Evolutionary conservation across 2,888 invertebrate species (phyloP), one percentile per base, ranked within the genome.

Genomic region (Acronicta aceris): DNA sequence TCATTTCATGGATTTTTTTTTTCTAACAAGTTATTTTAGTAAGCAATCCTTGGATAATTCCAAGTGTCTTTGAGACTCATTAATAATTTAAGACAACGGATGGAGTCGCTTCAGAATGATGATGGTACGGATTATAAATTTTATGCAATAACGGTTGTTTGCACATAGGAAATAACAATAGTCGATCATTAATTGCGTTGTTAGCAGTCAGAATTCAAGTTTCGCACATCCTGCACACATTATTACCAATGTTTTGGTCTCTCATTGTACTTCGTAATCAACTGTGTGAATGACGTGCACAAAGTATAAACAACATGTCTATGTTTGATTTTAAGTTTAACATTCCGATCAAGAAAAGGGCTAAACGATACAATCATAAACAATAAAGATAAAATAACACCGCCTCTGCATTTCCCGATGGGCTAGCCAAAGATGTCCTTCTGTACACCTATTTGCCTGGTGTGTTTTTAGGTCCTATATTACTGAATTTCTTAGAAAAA

Each of bases 241-340:
- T 17, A 30, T 41, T 27, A 12, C 13, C 16, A 45, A 49, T 57
- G 49, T 72, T 71, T 65, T 30, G 30, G 9, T 13, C 7, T 12
- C 21, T 40, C 27, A 54, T 58, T 47, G 57, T 59, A 48, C 45
- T 55, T 33, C 30, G 27, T 27, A 56, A 56, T 67, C 60, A 68
- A 56, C 27, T 49, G 33, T 42, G 40, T 33, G 40, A 51, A 33
- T 59, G 59, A 43, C 68, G 53, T 25, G 30, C 17, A 40, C n/a
- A n/a, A 38, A 38, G 9, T 16, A 50, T 48, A 58, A 71, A 65
- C 72, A 65, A 0, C 17, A 15, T 12, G 50, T 50, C 25, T 48
- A 50, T 67, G 50, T 72, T 68, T 72, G 40, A 48, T 9, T 54
- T 53, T 27, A 16, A 51, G 17, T 65, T 68, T 55, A 65, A 58